These are phyloP conservation scores for Xiphorhynchus elegans DNA, from an alignment of 2,113 vertebrate species.

Conservation along the genomic window DNA sequence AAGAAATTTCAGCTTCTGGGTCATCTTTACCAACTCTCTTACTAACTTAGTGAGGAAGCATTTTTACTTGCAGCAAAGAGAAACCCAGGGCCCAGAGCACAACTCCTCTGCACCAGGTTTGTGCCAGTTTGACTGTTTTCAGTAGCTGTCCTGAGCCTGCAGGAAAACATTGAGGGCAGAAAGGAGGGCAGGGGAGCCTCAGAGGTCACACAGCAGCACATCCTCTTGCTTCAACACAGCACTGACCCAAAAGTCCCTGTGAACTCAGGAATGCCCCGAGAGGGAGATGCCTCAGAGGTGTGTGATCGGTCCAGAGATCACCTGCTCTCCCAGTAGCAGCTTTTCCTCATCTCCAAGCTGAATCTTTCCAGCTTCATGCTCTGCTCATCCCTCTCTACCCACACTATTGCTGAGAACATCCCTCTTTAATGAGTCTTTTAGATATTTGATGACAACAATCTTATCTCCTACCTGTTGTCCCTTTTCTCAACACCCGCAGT, in stretches of 20 bases:
- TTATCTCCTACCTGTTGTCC: neutral
- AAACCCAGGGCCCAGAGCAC: neutral
- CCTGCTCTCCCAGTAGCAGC: neutral
- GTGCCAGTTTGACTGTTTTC: neutral
- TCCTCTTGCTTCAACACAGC: neutral
- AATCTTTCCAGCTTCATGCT: neutral
- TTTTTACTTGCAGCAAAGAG: constrained; percentile 25
- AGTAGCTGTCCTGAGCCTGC: neutral
- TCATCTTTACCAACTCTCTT: constrained; percentile 23
- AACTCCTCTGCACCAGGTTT: constrained; percentile 11
- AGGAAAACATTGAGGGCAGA: neutral
- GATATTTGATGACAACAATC: neutral
- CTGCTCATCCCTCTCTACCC: neutral
- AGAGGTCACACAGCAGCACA: neutral
- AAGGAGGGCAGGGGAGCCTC: neutral
- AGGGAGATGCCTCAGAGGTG: neutral
- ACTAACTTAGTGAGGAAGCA: constrained; percentile 11
- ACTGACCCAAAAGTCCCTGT: neutral
- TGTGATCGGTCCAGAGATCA: neutral
- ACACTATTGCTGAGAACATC: neutral
- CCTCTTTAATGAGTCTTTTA: neutral
- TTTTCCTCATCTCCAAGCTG: neutral
- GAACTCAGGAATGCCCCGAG: neutral
- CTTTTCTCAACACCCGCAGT: neutral
- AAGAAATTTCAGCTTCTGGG: constrained; percentile 33